These are phyloP conservation scores for Aethes cnicana DNA, from an alignment of 2,888 invertebrate genomes.

Conservation along the genomic window DNA sequence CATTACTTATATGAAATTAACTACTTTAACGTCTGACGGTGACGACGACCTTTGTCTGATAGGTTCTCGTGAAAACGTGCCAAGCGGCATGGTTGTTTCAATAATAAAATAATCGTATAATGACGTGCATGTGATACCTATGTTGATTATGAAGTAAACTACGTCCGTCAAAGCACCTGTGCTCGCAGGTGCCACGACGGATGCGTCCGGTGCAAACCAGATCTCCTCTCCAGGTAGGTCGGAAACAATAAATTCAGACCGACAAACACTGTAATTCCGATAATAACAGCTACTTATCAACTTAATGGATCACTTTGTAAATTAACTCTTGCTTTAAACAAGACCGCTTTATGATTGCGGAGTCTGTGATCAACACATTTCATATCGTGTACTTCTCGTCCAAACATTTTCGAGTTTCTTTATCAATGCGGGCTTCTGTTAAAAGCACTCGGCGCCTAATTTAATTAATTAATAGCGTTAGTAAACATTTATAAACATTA, in stretches of 20 bases:
- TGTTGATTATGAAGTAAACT: background rate
- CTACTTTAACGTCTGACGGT: no score
- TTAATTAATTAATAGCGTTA: conserved; percentile 14
- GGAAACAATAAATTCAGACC: conserved; percentile 53
- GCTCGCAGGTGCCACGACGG: conserved; percentile 52
- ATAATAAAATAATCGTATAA: background rate
- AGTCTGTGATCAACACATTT: background rate
- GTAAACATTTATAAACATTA: conserved; percentile 26
- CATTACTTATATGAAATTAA: no score
- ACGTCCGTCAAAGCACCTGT: conserved; percentile 17
- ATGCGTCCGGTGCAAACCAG: conserved; percentile 39
- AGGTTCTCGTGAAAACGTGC: background rate
- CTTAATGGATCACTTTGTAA: conserved; percentile 18
- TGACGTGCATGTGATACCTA: background rate
- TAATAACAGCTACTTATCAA: conserved; percentile 18
- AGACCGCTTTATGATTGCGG: conserved; percentile 4
- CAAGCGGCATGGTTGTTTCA: no score
- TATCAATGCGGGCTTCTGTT: background rate
- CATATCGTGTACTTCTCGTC: no score
- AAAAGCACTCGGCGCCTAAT: background rate
- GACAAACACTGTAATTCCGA: conserved; percentile 34
- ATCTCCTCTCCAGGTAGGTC: conserved; percentile 42
- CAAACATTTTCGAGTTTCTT: no score
- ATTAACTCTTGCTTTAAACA: conserved; percentile 25
- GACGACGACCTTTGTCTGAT: background rate